Percentiles rank a stretch among this genome's conserved stretches.
phyloP scores from a whole-genome alignment of 2,888 invertebrate species.

The Nomada hirtipes region DNA sequence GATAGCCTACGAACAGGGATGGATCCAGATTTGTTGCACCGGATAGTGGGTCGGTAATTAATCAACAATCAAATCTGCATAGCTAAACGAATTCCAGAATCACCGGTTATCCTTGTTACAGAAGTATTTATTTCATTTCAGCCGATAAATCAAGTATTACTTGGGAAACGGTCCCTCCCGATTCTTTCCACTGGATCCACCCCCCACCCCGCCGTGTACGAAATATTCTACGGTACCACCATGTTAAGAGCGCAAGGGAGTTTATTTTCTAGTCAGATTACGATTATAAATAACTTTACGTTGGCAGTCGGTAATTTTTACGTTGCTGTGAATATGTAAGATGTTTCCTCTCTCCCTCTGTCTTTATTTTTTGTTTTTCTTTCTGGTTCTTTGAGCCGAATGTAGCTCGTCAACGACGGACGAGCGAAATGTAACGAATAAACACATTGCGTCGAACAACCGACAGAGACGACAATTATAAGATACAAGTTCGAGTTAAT shows the following conservation, averaged over 20 bases:
- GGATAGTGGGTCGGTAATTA: neutral
- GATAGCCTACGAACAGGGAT: slow-evolving; percentile 70
- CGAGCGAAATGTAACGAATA: slow-evolving; percentile 4
- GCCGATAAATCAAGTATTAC: neutral
- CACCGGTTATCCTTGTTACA: neutral
- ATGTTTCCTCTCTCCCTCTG: neutral
- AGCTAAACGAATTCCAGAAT: neutral
- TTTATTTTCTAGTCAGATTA: slow-evolving; percentile 76
- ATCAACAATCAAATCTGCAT: neutral
- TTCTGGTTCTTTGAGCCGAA: neutral
- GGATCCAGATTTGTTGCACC: slow-evolving; percentile 19
- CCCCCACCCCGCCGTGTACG: slow-evolving; percentile 55
- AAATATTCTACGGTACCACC: slow-evolving; percentile 69
- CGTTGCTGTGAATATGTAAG: slow-evolving; percentile 61
- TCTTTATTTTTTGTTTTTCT: neutral
- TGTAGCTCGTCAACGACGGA: slow-evolving; percentile 12
- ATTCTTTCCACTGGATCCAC: slow-evolving; percentile 21
- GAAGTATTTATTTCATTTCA: neutral
- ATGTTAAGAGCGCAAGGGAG: slow-evolving; percentile 53
- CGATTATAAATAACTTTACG: slow-evolving; percentile 62
- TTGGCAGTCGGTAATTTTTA: slow-evolving; percentile 55
- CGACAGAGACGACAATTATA: slow-evolving; percentile 48
- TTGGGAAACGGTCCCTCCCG: neutral
- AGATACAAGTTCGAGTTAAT: slow-evolving; percentile 57
- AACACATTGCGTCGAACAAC: slow-evolving; percentile 24